Conservation (phyloP, 1,140 invertebrate species). For the Papilio polyxenes region DNA sequence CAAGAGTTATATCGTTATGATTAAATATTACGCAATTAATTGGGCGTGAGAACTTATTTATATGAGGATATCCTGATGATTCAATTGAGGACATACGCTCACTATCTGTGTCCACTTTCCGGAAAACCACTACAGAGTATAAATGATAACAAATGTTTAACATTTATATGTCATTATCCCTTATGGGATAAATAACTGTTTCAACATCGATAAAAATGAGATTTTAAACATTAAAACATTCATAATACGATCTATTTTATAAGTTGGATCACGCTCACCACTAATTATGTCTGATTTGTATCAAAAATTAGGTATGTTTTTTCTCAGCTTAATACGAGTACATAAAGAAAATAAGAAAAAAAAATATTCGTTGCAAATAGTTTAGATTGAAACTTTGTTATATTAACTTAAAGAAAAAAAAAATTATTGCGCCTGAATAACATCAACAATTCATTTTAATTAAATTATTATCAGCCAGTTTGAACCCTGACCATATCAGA, state of each 20-base stretch:
- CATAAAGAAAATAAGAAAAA: no score
- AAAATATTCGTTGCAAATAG: no score
- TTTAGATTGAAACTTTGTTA: neutral
- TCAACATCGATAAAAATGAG: no score
- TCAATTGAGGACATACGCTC: constrained; percentile 39
- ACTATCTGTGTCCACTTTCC: constrained; percentile 43
- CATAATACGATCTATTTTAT: no score
- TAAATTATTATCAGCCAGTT: constrained; percentile 4
- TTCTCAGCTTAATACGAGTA: no score
- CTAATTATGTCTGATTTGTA: no score
- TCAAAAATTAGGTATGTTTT: no score
- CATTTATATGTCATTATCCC: no score
- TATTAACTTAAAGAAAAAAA: neutral
- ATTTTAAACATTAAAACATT: no score
- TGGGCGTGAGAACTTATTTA: constrained; percentile 18
- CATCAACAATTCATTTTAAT: constrained; percentile 6
- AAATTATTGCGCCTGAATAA: neutral
- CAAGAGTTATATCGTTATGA: neutral
- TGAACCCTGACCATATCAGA: neutral
- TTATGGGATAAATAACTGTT: neutral
- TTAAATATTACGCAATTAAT: neutral
- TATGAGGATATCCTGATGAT: constrained; percentile 35
- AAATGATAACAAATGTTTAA: constrained; percentile 39
- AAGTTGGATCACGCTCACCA: no score
- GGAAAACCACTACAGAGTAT: constrained; percentile 40